These are phyloP conservation scores for Daubentonia madagascariensis DNA, from an alignment of 2,113 vertebrate species.

Conservation along the genomic window DNA sequence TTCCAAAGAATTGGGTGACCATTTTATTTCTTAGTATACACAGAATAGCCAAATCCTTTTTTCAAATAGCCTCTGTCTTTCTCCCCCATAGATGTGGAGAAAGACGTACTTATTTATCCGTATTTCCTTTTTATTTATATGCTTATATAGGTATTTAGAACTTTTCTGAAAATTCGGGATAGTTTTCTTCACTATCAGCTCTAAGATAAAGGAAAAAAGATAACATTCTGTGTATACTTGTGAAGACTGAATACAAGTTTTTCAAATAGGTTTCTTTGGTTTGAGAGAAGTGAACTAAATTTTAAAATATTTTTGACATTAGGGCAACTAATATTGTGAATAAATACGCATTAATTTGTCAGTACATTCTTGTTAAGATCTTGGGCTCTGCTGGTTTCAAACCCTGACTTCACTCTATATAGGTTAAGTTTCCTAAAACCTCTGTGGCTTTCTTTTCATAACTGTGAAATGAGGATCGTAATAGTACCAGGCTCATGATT, in stretches of 20 bases:
- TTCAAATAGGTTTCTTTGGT: conserved; percentile 15
- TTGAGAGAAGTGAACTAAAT: neutral
- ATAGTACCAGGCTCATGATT: neutral
- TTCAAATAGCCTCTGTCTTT: neutral
- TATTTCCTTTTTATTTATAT: neutral
- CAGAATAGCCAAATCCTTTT: neutral
- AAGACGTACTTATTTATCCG: neutral
- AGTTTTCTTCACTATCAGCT: conserved; percentile 3
- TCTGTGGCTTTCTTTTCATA: neutral
- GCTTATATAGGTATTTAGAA: neutral
- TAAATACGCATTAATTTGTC: conserved; percentile 4
- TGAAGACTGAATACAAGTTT: neutral
- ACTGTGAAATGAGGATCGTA: neutral
- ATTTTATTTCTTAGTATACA: conserved; percentile 32
- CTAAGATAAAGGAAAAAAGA: neutral
- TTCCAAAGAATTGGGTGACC: neutral
- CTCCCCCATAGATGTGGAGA: neutral
- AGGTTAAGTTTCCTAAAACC: conserved; percentile 6
- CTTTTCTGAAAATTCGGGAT: conserved; percentile 1
- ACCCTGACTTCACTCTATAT: neutral
- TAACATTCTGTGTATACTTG: neutral
- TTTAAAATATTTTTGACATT: neutral
- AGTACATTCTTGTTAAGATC: neutral
- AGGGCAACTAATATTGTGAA: neutral
- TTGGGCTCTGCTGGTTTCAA: neutral